Evolutionary conservation across 2,113 vertebrate genomes (phyloP), one percentile per base, ranked within the genome.

Genomic region (Brienomyrus brachyistius): DNA sequence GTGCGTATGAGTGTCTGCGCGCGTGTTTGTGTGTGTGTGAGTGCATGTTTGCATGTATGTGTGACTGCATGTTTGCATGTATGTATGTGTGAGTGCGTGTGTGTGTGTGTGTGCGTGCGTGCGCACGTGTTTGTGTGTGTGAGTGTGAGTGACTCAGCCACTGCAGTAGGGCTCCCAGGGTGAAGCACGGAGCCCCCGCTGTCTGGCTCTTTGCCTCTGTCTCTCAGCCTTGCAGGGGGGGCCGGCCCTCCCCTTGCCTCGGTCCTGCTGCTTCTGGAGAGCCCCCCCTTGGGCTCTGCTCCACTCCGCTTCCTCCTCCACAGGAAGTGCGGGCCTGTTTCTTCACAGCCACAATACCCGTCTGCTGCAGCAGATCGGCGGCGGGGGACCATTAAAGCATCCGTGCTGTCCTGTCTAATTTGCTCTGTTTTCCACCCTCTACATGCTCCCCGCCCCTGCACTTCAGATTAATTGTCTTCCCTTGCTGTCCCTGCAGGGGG

Each of bases 401-500:
- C 23, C 45, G 4, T 47, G 21, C 48, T 19, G 83, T 27, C 47
- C 83, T 31, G 45, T 31, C 62, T 86, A 86, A 48, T 86, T 48
- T 50, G 47, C 43, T 15, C 47, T 51, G n/a, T 6, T 48, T 48
- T 48, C 21, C 23, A 87, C 51, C 9, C 50, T 9, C 50, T 52
- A 35, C 52, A 0, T 5, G 43, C 10, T 66, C 7, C 6, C 45
- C 11, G 1, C 23, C 48, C 23, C 88, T n/a, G n/a, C 17, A 48
- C 21, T 62, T 21, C 87, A 45, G 31, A 35, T 50, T 80, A 15
- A 89, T 56, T 85, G 80, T 52, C n/a, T 27, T 89, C 15, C 83
- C 17, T 45, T 31, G 74, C 74, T 17, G 13, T 80, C 1, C 70
- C 85, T 70, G 45, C 88, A 99, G 98, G 98, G 98, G 95, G 98